Percentiles rank a stretch among this genome's conserved stretches.
Evolutionary conservation across 2,113 vertebrate species (phyloP).

Genomic region (Zosterops pallidus): DNA sequence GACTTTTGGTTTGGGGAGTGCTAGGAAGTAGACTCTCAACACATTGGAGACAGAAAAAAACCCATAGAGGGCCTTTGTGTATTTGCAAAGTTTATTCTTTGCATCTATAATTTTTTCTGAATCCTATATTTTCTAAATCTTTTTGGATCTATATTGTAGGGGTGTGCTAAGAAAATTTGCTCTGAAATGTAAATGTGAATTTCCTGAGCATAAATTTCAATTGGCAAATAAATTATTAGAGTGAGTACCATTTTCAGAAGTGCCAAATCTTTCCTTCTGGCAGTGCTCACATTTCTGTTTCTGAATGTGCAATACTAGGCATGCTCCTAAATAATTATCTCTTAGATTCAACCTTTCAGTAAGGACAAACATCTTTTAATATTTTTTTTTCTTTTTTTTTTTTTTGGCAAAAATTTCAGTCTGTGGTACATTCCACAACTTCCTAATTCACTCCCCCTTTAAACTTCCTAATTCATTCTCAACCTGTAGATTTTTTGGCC

Average conservation of each 20-base stretch:
- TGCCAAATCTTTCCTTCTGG: neutral
- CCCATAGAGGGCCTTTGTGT: accelerated
- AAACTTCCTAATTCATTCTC: neutral
- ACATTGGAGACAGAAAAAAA: neutral
- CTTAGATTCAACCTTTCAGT: neutral
- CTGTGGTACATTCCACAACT: neutral
- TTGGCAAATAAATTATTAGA: neutral
- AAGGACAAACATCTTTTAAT: neutral
- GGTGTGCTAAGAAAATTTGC: neutral
- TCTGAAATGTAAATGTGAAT: neutral
- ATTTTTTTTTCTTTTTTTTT: neutral
- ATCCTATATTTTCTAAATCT: neutral
- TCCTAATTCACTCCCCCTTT: neutral
- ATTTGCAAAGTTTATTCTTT: neutral
- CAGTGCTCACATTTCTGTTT: neutral
- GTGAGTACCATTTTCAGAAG: neutral
- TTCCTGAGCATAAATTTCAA: neutral
- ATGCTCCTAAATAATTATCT: neutral
- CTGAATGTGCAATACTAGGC: neutral
- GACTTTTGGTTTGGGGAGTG: neutral
- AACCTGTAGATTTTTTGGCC: neutral
- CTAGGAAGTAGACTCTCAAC: neutral
- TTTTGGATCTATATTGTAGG: neutral
- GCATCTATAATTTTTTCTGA: neutral
- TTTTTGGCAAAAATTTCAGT: accelerated